phyloP scores from a whole-genome alignment of 2,113 vertebrate species.

The Montifringilla adamsi region DNA sequence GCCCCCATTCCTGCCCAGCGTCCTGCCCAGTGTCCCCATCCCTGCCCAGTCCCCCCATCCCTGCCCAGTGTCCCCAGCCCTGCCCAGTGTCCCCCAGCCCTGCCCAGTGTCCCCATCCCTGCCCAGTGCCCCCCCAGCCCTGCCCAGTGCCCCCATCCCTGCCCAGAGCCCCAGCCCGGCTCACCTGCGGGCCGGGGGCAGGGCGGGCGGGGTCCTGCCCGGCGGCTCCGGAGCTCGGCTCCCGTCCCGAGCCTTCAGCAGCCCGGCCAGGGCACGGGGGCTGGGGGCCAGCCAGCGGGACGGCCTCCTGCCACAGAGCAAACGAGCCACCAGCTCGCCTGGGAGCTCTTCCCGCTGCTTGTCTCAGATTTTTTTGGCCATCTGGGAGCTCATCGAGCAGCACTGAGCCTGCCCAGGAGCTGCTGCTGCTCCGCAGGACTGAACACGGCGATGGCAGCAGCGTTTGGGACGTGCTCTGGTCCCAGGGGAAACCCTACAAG shows the following conservation, averaged over 20 bases:
- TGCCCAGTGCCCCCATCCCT: neutral
- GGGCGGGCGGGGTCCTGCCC: fast-evolving
- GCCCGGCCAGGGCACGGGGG: constrained; percentile 72
- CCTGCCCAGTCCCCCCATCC: too few relatives aligned
- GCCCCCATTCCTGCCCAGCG: too few relatives aligned
- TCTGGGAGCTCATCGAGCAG: fast-evolving
- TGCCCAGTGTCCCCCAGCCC: too few relatives aligned
- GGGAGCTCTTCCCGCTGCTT: neutral
- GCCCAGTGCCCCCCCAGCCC: too few relatives aligned
- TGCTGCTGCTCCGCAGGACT: neutral
- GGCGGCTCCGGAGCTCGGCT: neutral
- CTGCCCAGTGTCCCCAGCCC: too few relatives aligned
- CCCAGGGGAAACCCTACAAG: neutral
- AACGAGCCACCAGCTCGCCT: neutral
- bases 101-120: too few relatives aligned
- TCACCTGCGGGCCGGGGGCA: constrained; percentile 37
- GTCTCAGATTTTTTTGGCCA: fast-evolving
- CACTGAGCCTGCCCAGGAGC: fast-evolving
- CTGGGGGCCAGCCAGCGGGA: constrained; percentile 89
- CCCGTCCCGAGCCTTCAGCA: constrained; percentile 61
- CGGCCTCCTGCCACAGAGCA: constrained; percentile 76
- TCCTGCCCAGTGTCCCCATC: too few relatives aligned
- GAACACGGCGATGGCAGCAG: fast-evolving
- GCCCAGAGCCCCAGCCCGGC: fast-evolving
- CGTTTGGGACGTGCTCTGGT: fast-evolving